Evolutionary conservation across 1,140 invertebrate species (phyloP), one percentile per base, ranked within the genome.

Genomic region (Nebria ingens): DNA sequence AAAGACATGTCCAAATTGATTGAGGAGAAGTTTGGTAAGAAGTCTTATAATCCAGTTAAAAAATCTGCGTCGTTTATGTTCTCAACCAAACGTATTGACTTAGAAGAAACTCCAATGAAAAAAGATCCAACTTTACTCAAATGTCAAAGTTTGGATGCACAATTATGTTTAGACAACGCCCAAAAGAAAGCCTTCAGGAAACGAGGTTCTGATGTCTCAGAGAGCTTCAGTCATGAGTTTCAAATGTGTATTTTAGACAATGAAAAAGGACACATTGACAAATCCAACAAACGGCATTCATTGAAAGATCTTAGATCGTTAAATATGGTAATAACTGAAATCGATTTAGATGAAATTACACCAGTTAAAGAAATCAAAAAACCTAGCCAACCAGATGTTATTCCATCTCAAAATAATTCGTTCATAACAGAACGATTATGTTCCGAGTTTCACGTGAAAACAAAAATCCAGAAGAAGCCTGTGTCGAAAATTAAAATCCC

Each of bases 61-160:
- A 67, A 67, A 51, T 67, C 65, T 0, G 65, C 65, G 4, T 66
- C 64, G 54, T 67, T 67, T 55, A 67, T 67, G 65, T 67, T 66
- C 55, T 61, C 65, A 1, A 60, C 59, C 0, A 67, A 65, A 58
- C 45, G 59, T 4, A 62, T 65, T 13, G 59, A 65, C 38, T 38
- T 64, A 6, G 59, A 64, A 42, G 63, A 65, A 29, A 59, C 54
- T 0, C 49, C 51, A 22, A 45, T 22, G 20, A 34, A 60, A 23
- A 53, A 15, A 4, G 60, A 62, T 34, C 59, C 63, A n/a, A 54
- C 65, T 11, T 51, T 67, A 45, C 42, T 62, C 19, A 67, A 67
- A 57, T 67, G 65, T 61, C 65, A 67, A 57, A 67, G 65, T 60
- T 56, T 67, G 40, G 65, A 67, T 54, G 61, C 61, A 21, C 64